phyloP scores from a whole-genome alignment of 2,113 vertebrate genomes.

The Nothobranchius furzeri region DNA sequence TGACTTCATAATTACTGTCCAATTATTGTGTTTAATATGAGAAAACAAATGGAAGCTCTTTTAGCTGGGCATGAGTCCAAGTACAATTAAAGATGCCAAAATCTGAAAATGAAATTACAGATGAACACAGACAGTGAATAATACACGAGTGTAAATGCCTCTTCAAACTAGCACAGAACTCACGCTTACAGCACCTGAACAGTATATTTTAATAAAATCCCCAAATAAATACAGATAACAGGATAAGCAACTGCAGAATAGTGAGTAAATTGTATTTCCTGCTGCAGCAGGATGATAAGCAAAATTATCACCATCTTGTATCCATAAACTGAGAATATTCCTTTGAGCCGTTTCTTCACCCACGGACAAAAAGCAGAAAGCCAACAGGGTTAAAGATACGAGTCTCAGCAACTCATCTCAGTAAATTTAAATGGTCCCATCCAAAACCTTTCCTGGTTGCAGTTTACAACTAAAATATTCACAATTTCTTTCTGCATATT shows the following conservation, averaged over 20 bases:
- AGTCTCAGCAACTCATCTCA: not conserved
- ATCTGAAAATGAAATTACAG: not conserved
- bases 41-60: constrained; percentile 1
- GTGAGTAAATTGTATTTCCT: not conserved
- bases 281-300: not conserved
- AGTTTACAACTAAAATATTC: not conserved
- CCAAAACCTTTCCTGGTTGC: not conserved
- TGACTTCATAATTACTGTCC: constrained; percentile 1
- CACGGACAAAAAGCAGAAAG: not conserved
- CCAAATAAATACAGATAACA: not conserved
- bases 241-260: not conserved
- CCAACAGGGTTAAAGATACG: too few species aligned
- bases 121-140: not conserved
- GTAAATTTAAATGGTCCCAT: not conserved
- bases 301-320: not conserved
- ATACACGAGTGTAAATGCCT: too few species aligned
- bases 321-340: not conserved
- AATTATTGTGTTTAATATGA: constrained; percentile 1
- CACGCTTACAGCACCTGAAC: not conserved
- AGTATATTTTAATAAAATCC: not conserved
- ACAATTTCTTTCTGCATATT: not conserved
- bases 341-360: not conserved
- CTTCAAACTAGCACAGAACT: too few species aligned
- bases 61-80: not conserved
- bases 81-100: not conserved